phyloP scores from a whole-genome alignment of 2,888 invertebrate species.

The Eupsilia transversa region DNA sequence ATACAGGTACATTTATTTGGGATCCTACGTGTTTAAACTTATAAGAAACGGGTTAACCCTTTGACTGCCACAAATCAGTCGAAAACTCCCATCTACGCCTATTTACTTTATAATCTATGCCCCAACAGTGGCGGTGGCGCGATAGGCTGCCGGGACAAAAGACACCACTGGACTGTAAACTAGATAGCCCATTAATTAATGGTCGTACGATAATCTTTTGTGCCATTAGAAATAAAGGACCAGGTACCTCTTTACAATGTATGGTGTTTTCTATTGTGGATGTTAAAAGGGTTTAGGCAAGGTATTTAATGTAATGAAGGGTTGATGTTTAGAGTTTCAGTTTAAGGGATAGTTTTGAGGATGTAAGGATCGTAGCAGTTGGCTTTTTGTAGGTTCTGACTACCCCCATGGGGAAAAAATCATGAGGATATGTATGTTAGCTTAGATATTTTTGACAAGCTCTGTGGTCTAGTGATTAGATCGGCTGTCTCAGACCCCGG shows the following conservation, averaged over 20 bases:
- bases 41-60: neutral
- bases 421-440: too few relatives aligned
- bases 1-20: too few relatives aligned
- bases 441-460: too few relatives aligned
- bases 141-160: slow-evolving; percentile 75
- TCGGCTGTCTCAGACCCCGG: too few relatives aligned
- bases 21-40: neutral
- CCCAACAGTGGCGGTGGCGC: slow-evolving; percentile 51
- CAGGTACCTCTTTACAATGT: slow-evolving; percentile 52
- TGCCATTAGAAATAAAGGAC: slow-evolving; percentile 68
- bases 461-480: too few relatives aligned
- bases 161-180: slow-evolving; percentile 77
- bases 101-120: slow-evolving; percentile 62
- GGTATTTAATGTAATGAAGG: slow-evolving; percentile 20
- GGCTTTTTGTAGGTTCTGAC: slow-evolving; percentile 3
- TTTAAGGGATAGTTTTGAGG: neutral
- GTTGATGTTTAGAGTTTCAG: neutral
- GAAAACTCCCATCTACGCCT: slow-evolving; percentile 46
- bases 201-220: slow-evolving; percentile 70
- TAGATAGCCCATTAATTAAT: slow-evolving; percentile 82
- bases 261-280: slow-evolving; percentile 56
- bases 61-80: neutral
- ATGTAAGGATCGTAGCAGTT: too few relatives aligned
- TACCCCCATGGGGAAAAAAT: too few relatives aligned
- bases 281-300: slow-evolving; percentile 56